Conservation (phyloP, 2,113 vertebrate species). For the Cyprinodon tularosa region DNA sequence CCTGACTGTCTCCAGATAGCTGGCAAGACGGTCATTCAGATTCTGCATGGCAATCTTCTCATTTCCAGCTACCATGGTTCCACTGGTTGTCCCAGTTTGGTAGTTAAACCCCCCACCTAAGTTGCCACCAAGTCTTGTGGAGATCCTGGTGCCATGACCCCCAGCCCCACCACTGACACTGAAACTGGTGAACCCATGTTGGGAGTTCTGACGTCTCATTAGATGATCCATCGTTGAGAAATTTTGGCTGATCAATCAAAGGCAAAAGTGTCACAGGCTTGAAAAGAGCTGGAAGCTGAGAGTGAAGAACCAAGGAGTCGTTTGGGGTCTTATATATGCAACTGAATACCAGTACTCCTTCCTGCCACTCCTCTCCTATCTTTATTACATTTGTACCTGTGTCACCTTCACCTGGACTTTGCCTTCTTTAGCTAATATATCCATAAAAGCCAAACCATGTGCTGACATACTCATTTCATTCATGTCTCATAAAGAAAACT, state of each 20-base stretch:
- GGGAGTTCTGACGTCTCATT: conserved; percentile 14
- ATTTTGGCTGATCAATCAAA: conserved; percentile 19
- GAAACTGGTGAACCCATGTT: background rate
- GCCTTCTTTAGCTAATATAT: conserved; percentile 15
- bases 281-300: conserved; percentile 28
- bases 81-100: background rate
- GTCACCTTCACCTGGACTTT: conserved; percentile 44
- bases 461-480: conserved; percentile 9
- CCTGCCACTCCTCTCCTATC: conserved; percentile 58
- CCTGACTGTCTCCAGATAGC: conserved; percentile 78
- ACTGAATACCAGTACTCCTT: conserved; percentile 14
- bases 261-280: conserved; percentile 15
- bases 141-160: conserved; percentile 69
- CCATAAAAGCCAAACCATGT: conserved; percentile 15
- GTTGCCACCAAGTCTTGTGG: conserved; percentile 52
- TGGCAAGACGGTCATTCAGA: conserved; percentile 79
- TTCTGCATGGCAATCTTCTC: conserved; percentile 78
- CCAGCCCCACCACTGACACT: conserved; percentile 75
- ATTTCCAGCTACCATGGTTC: conserved; percentile 56
- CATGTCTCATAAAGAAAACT: conserved; percentile 14
- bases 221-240: conserved; percentile 51
- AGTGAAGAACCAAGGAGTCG: conserved; percentile 9
- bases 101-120: conserved; percentile 26
- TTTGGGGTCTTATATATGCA: conserved; percentile 47
- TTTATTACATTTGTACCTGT: conserved; percentile 56